Evolutionary conservation across 2,888 invertebrate species (phyloP).

Genomic region (Prenolepis imparis): DNA sequence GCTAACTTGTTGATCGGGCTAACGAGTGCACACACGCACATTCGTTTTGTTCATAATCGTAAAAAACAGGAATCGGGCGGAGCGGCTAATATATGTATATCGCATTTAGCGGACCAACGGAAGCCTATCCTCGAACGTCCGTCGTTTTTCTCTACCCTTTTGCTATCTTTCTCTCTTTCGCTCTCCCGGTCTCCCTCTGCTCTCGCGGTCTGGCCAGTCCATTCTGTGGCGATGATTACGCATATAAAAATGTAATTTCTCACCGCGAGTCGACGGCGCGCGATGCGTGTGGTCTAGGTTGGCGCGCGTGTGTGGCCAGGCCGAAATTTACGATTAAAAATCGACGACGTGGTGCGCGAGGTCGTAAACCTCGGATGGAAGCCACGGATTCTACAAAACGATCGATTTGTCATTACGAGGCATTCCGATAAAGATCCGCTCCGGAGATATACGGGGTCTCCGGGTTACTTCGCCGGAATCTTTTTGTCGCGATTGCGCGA

Average conservation of each 20-base stretch:
- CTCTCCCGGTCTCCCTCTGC: not conserved
- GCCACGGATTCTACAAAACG: constrained; percentile 71
- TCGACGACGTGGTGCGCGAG: constrained; percentile 71
- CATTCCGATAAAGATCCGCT: constrained; percentile 65
- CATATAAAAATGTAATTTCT: constrained; percentile 82
- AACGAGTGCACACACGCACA: constrained; percentile 68
- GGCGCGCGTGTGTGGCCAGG: constrained; percentile 70
- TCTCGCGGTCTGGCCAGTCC: constrained; percentile 44
- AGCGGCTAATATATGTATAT: constrained; percentile 45
- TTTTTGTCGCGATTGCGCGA: constrained; percentile 46
- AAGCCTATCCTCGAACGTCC: constrained; percentile 32
- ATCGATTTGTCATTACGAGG: constrained; percentile 78
- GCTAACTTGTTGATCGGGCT: constrained; percentile 66
- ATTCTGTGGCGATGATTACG: constrained; percentile 74
- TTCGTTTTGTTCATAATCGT: constrained; percentile 71
- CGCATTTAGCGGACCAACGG: constrained; percentile 61
- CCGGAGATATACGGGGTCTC: constrained; percentile 22
- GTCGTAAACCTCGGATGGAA: constrained; percentile 68
- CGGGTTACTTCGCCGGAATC: constrained; percentile 22
- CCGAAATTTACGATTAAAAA: constrained; percentile 78
- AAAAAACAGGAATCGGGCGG: constrained; percentile 71
- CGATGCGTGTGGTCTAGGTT: constrained; percentile 79
- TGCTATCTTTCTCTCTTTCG: not conserved
- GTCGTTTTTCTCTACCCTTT: not conserved
- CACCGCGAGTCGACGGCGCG: constrained; percentile 62